Percentiles rank a stretch among this genome's conserved stretches.
phyloP scores from a whole-genome alignment of 64 coral and sea anemone genomes.

The Hydrozoanthus tunicans region DNA sequence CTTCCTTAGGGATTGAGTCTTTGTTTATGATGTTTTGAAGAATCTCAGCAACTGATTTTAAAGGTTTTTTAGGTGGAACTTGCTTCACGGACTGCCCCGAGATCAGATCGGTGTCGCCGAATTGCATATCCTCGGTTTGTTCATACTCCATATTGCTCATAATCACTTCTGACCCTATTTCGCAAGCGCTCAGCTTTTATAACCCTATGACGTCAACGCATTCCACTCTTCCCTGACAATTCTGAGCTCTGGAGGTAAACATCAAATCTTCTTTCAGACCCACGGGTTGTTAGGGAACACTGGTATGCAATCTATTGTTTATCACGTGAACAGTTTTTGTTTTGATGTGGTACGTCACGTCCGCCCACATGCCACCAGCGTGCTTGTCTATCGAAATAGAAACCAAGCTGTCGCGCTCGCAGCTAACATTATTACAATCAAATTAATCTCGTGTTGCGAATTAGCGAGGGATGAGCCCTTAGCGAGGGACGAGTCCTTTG shows the following conservation, averaged over 20 bases:
- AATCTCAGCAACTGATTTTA: constrained; percentile 47
- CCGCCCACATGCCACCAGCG: too few species aligned
- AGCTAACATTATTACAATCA: constrained; percentile 48
- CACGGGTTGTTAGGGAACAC: constrained; percentile 10
- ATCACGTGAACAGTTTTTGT: too few species aligned
- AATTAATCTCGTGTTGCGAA: constrained; percentile 61
- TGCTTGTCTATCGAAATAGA: background rate
- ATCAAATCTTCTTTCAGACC: constrained; percentile 30
- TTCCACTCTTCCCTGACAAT: constrained; percentile 55
- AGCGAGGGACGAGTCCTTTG: background rate
- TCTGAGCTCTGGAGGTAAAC: constrained; percentile 51
- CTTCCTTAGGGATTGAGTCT: background rate
- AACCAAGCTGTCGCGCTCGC: constrained; percentile 58
- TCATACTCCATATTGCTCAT: constrained; percentile 43
- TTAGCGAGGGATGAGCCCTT: background rate
- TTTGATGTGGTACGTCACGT: too few species aligned
- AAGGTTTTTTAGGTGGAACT: constrained; percentile 33
- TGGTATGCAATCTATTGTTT: background rate
- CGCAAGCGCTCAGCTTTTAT: constrained; percentile 24
- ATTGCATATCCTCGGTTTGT: constrained; percentile 55
- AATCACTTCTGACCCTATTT: constrained; percentile 23
- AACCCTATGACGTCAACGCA: constrained; percentile 39
- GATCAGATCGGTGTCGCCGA: constrained; percentile 55
- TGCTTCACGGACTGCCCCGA: constrained; percentile 21
- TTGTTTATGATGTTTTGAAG: constrained; percentile 41